These are phyloP conservation scores for Apodemus sylvaticus DNA, from an alignment of 2,113 vertebrate species.

Conservation along the genomic window DNA sequence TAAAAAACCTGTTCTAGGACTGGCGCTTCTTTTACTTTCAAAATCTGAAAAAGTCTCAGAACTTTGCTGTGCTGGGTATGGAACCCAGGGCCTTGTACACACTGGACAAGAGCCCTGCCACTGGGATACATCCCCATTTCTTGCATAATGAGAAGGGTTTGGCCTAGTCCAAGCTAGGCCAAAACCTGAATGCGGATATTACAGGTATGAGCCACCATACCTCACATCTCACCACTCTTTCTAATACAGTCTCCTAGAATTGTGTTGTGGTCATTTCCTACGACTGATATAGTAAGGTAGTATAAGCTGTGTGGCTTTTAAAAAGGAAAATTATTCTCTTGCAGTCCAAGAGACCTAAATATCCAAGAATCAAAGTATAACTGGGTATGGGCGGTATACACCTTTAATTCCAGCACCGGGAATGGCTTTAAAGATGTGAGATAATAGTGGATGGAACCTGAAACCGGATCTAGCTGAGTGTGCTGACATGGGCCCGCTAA, in stretches of 20 bases:
- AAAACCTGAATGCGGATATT: background rate
- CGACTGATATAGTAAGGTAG: background rate
- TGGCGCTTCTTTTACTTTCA: background rate
- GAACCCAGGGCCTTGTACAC: background rate
- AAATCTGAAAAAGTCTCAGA: background rate
- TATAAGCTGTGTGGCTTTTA: background rate
- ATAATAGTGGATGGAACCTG: background rate
- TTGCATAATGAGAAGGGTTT: too few relatives aligned
- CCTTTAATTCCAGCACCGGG: background rate
- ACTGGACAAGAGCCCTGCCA: background rate
- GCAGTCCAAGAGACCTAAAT: background rate
- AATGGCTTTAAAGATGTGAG: background rate
- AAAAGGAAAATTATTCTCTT: background rate
- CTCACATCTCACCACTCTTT: background rate
- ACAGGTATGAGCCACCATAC: too few relatives aligned
- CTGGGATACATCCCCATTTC: background rate
- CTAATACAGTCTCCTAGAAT: background rate
- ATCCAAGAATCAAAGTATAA: background rate
- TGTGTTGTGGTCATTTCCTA: background rate
- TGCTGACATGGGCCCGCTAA: too few relatives aligned
- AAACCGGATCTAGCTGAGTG: background rate
- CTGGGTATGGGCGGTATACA: background rate
- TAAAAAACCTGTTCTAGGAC: background rate
- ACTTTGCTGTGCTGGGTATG: background rate
- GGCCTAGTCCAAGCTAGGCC: background rate